A percentile compares a stretch with the other conserved stretches of the same genome.
Conservation (phyloP, 2,888 invertebrate genomes). For the Dendrolimus pini region DNA sequence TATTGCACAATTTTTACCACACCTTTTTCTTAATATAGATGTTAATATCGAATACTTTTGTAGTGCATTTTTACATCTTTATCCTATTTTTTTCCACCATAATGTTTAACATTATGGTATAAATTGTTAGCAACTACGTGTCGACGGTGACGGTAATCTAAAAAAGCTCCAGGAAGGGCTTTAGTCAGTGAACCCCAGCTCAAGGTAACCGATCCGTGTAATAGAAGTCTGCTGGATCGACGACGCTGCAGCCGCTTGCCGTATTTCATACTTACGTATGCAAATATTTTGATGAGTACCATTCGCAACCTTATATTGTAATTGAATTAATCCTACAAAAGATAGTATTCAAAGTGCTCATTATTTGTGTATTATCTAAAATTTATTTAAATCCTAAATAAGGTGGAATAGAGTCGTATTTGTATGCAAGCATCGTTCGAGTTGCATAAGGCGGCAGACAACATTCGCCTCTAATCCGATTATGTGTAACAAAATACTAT, state of each 20-base stretch:
- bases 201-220: conserved; percentile 62
- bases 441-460: conserved; percentile 49
- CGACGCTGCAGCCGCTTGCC: conserved; percentile 15
- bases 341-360: conserved; percentile 12
- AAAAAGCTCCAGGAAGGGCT: conserved; percentile 46
- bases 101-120: conserved; percentile 29
- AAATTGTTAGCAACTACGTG: conserved; percentile 35
- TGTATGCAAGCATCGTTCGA: conserved; percentile 50
- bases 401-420: conserved; percentile 41
- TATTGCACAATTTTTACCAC: conserved; percentile 53
- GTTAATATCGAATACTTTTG: conserved; percentile 3
- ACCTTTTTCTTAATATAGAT: conserved; percentile 20
- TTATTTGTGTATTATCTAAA: conserved; percentile 26
- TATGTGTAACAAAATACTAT: conserved; percentile 70
- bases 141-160: conserved; percentile 34
- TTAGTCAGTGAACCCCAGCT: conserved; percentile 50
- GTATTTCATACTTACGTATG: background rate
- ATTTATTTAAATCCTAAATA: conserved; percentile 38
- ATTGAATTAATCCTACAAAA: conserved; percentile 1
- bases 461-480: conserved; percentile 63
- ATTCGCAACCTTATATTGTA: no score
- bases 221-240: conserved; percentile 56
- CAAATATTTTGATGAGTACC: background rate
- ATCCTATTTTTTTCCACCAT: background rate
- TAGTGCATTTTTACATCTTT: background rate